Conservation (phyloP, 2,113 vertebrate genomes). For the Pardalotus punctatus region DNA sequence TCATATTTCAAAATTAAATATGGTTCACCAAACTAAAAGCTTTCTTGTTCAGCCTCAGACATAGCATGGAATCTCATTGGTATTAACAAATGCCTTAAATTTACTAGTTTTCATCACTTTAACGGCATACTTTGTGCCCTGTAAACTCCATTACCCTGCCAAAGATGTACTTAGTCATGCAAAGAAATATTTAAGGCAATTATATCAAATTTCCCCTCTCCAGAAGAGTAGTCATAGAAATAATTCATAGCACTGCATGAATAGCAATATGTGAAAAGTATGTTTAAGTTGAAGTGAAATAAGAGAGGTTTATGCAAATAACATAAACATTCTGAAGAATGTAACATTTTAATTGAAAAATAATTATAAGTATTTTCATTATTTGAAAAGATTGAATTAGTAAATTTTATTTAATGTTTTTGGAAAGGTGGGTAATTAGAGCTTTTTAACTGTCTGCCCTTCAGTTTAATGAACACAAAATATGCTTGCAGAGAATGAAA, state of each 20-base stretch:
- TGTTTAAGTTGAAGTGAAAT: conserved; percentile 19
- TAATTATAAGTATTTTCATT: neutral
- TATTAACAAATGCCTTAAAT: conserved; percentile 43
- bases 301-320: neutral
- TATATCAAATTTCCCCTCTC: neutral
- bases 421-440: neutral
- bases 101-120: conserved; percentile 17
- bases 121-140: neutral
- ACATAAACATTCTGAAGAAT: neutral
- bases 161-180: conserved; percentile 18
- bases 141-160: conserved; percentile 32
- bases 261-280: conserved; percentile 3
- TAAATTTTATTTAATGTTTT: neutral
- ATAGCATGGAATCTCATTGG: neutral
- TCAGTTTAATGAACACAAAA: neutral
- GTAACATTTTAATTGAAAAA: conserved; percentile 32
- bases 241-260: neutral
- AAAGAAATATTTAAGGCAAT: conserved; percentile 37
- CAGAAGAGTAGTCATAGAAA: neutral
- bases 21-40: conserved; percentile 71
- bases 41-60: conserved; percentile 11
- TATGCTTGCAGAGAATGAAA: neutral
- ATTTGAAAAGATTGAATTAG: neutral
- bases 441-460: neutral
- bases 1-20: conserved; percentile 58